Conservation (phyloP, 2,888 invertebrate genomes). For the Tillus elongatus region DNA sequence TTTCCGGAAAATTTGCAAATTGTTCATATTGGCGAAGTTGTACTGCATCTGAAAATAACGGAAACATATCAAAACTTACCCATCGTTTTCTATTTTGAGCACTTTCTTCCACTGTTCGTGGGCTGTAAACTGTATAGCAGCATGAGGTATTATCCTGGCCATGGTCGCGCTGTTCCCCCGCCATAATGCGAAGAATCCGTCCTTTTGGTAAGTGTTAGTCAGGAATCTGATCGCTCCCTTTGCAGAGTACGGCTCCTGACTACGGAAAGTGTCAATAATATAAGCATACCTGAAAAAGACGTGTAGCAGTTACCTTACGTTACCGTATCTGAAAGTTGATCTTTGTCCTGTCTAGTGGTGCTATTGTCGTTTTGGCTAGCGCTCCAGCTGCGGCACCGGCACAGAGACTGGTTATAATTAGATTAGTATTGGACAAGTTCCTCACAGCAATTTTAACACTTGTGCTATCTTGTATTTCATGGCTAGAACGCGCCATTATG, state of each 20-base stretch:
- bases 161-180: constrained; percentile 98
- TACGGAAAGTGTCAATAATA: constrained; percentile 31
- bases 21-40: background rate
- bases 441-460: constrained; percentile 20
- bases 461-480: constrained; percentile 18
- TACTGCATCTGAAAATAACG: background rate
- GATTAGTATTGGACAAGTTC: constrained; percentile 45
- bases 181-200: constrained; percentile 84
- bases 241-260: constrained; percentile 62
- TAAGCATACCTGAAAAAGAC: background rate
- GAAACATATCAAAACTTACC: constrained; percentile 36
- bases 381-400: constrained; percentile 94
- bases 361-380: constrained; percentile 90
- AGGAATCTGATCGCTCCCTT: constrained; percentile 62
- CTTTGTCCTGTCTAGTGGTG: constrained; percentile 95
- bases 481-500: constrained; percentile 26
- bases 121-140: constrained; percentile 94
- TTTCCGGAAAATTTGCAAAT: background rate
- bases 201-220: constrained; percentile 55
- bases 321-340: constrained; percentile 92
- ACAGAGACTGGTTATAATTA: constrained; percentile 71
- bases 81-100: constrained; percentile 58
- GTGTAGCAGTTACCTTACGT: constrained; percentile 27
- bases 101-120: constrained; percentile 94
- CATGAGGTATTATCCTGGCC: constrained; percentile 94